Conservation (phyloP, 1,140 invertebrate species). For the Trichonephila clavata region DNA sequence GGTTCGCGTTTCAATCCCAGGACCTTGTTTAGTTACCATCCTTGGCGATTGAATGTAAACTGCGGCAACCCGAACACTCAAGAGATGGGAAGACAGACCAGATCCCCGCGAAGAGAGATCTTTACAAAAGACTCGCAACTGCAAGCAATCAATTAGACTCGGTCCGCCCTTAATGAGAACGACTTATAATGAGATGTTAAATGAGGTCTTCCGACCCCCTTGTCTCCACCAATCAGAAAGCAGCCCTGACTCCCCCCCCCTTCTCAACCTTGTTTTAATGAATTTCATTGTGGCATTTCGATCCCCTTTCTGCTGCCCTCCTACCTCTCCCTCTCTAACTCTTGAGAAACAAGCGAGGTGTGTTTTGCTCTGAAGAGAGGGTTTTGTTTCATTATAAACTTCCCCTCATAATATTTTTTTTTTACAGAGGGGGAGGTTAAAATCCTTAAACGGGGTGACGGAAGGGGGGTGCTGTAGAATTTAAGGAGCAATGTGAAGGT, state of each 20-base stretch:
- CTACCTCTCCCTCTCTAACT: not conserved
- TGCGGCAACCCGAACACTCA: slow-evolving; percentile 58
- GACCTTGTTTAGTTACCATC: not conserved
- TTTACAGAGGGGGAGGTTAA: not conserved
- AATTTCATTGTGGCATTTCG: slow-evolving; percentile 73
- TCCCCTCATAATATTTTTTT: not conserved
- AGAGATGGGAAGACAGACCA: slow-evolving; percentile 21
- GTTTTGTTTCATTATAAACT: slow-evolving; percentile 76
- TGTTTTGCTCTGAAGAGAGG: slow-evolving; percentile 66
- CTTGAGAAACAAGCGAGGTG: slow-evolving; percentile 74
- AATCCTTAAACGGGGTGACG: slow-evolving; percentile 17
- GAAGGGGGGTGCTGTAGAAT: not conserved
- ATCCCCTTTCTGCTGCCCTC: not conserved
- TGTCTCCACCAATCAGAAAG: slow-evolving; percentile 70
- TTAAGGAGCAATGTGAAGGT: slow-evolving; percentile 12
- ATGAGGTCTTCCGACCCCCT: slow-evolving; percentile 74
- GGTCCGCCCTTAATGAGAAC: slow-evolving; percentile 70
- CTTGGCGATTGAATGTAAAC: slow-evolving; percentile 49
- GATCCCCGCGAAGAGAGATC: slow-evolving; percentile 19
- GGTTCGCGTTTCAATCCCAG: not conserved
- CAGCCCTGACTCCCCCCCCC: not conserved
- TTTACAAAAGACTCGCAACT: slow-evolving; percentile 71
- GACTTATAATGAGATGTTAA: slow-evolving; percentile 76
- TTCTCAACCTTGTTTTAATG: slow-evolving; percentile 66
- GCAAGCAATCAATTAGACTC: slow-evolving; percentile 75